Percentiles rank a stretch among this genome's conserved stretches.
Evolutionary conservation across 2,113 vertebrate species (phyloP).

Genomic region (Paradoxurus hermaphroditus): DNA sequence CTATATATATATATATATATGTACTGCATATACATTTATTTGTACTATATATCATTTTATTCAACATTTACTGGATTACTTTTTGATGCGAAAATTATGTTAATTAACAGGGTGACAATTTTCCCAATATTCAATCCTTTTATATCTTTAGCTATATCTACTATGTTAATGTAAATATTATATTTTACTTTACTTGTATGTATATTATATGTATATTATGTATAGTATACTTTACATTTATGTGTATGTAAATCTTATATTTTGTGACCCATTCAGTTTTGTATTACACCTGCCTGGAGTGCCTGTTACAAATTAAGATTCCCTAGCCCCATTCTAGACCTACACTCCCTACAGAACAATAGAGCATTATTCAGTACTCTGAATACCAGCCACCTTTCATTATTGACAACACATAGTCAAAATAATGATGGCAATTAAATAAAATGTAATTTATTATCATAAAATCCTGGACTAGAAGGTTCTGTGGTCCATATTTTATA

Average conservation of each 20-base stretch:
- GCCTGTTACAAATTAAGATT: neutral
- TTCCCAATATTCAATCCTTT: neutral
- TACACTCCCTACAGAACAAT: neutral
- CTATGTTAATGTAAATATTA: too few species aligned
- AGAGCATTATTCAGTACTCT: neutral
- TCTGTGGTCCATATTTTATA: conserved; percentile 11
- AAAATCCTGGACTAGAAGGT: neutral
- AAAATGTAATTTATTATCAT: conserved; percentile 36
- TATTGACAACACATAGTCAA: conserved; percentile 13
- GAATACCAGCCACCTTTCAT: neutral
- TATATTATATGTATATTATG: too few species aligned
- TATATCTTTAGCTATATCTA: too few species aligned
- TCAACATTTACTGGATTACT: neutral
- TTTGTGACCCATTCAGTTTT: neutral
- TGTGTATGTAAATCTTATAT: neutral
- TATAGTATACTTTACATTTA: too few species aligned
- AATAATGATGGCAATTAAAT: conserved; percentile 45
- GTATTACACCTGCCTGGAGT: neutral
- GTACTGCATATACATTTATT: too few species aligned
- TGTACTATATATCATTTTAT: neutral
- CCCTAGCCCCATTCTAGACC: neutral
- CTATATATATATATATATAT: too few species aligned
- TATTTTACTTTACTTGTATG: too few species aligned
- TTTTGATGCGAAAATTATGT: neutral
- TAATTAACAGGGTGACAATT: neutral